Conservation (phyloP, 2,888 invertebrate genomes). For the Maniola hyperantus region DNA sequence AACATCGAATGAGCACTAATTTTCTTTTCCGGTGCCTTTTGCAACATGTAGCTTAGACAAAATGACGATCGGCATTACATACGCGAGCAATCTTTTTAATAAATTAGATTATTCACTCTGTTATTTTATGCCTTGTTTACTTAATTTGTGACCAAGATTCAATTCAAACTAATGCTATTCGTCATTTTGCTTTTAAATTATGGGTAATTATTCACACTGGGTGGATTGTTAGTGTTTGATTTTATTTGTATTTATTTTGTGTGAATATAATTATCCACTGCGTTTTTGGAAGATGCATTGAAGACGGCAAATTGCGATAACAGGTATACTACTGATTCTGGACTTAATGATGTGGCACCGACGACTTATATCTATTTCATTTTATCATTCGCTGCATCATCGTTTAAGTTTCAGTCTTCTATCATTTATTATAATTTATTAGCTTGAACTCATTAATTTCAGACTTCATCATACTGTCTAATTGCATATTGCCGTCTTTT, state of each 20-base stretch:
- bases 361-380: constrained; percentile 57
- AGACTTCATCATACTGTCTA: constrained; percentile 68
- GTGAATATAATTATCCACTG: constrained; percentile 44
- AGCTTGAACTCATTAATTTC: constrained; percentile 73
- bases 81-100: background rate
- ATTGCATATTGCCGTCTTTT: constrained; percentile 82
- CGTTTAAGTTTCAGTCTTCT: constrained; percentile 59
- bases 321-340: constrained; percentile 55
- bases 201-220: constrained; percentile 43
- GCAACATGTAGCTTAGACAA: constrained; percentile 31
- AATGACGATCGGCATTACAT: constrained; percentile 33
- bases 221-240: constrained; percentile 30
- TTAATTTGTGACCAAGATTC: background rate
- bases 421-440: constrained; percentile 66
- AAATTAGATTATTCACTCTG: too few relatives aligned
- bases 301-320: constrained; percentile 79
- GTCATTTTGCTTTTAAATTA: constrained; percentile 32
- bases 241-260: constrained; percentile 33
- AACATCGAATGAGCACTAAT: background rate
- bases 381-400: constrained; percentile 70
- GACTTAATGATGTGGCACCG: constrained; percentile 78
- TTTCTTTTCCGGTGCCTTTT: constrained; percentile 26
- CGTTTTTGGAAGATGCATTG: constrained; percentile 46
- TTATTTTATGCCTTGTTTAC: background rate
- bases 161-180: constrained; percentile 29